Base-by-base conservation (phyloP, 2,888 invertebrate genomes). In the Epsilonema sp. region DNA sequence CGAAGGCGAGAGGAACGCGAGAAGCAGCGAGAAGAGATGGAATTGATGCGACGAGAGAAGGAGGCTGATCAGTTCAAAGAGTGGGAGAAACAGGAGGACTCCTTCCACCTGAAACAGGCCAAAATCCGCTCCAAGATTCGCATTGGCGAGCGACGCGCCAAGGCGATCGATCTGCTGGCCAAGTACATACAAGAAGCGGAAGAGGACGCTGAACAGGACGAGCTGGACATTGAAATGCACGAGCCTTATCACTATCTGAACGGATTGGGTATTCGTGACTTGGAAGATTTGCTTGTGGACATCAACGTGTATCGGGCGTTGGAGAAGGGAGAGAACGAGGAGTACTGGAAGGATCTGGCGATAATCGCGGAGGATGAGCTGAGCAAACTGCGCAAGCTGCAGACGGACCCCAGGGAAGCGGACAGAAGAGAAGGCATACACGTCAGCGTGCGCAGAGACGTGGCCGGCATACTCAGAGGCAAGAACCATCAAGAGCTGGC, bases 61-160 rank as follows among this genome's bases (percentile, higher is more conserved):
- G 80, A 86, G 70, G 80, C 87, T 46, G 82, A 84, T 48, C 85
- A 85, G 65, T 80, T 82, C 66, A 77, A 82, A 65, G 83, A 83
- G 61, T 94, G 92, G 89, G 82, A 84, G 61, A 76, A 81, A 37
- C 90, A 92, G 62, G 97, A 99, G 70, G 90, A 94, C 68, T 79
- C 84, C 66, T 97, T 99, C 71, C 94, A 94, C 66, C 72, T 97
- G 61, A 82, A 92, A 60, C 97, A 99, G 71, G 92, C 94, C 0
- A 76, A 86, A 36, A 71, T 90, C 47, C 74, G 94, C 57, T 89
- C 90, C 44, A 79, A 82, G 63, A 92, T 97, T 54, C 76, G 97
- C 51, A 94, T 99, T 50, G 82, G 89, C 53, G 92, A 94, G 67
- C 87, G 87, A 3, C 73, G 94, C 59, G 92, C 94, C 0, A 97